These are phyloP conservation scores for Strix aluco DNA, from an alignment of 2,113 vertebrate species.

Conservation along the genomic window DNA sequence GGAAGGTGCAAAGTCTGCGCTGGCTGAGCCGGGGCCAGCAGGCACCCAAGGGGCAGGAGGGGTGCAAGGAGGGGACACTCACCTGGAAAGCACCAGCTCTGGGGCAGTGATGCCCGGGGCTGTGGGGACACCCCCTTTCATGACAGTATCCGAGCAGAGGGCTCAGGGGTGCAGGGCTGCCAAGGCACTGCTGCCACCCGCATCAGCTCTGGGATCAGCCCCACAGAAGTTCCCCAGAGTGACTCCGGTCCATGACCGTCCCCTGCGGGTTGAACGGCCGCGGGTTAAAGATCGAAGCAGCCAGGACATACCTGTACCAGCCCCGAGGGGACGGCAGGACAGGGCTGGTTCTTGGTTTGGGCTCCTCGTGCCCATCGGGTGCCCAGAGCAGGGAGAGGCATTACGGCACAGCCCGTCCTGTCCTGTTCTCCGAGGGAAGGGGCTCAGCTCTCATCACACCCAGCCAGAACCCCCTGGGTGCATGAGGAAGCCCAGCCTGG, in stretches of 20 bases:
- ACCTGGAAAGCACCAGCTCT: rapidly evolving
- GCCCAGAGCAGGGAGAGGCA: rapidly evolving
- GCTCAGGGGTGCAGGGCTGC: rapidly evolving
- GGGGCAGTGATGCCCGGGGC: rapidly evolving
- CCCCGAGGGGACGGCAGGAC: rapidly evolving
- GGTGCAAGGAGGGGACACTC: not conserved
- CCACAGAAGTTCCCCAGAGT: not conserved
- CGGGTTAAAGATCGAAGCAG: rapidly evolving
- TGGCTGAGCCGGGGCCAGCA: rapidly evolving
- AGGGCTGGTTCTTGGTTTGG: not conserved
- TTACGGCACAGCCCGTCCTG: not conserved
- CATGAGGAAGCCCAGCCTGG: not conserved
- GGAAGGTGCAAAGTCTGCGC: not conserved
- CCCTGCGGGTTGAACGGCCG: rapidly evolving
- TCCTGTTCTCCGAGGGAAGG: not conserved
- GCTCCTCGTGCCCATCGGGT: not conserved
- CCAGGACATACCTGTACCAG: rapidly evolving
- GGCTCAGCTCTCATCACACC: not conserved
- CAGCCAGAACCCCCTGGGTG: rapidly evolving
- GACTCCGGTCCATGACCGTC: rapidly evolving
- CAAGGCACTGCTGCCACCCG: rapidly evolving
- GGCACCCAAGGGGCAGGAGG: not conserved
- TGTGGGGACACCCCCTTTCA: not conserved
- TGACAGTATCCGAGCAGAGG: not conserved
- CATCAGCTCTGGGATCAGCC: not conserved